These are phyloP conservation scores for Cranoglanis bouderius DNA, from an alignment of 2,113 vertebrate genomes.

Conservation along the genomic window DNA sequence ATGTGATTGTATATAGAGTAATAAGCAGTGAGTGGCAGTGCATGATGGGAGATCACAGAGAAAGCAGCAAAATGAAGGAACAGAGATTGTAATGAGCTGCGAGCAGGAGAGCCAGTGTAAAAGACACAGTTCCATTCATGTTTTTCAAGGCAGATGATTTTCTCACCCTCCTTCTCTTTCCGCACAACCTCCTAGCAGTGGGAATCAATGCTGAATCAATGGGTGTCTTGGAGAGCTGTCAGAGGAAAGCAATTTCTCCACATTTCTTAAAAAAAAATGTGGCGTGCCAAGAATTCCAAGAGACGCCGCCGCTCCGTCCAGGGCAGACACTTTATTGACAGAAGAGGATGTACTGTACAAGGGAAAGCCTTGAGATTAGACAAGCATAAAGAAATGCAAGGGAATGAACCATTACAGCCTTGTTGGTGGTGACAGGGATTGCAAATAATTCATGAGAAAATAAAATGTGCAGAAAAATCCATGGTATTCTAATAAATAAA, in stretches of 20 bases:
- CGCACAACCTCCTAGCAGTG: conserved; percentile 36
- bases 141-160: conserved; percentile 44
- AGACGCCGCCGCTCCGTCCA: conserved; percentile 4
- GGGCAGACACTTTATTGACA: conserved; percentile 60
- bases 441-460: conserved; percentile 9
- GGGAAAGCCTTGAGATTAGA: conserved; percentile 57
- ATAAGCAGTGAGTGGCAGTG: conserved; percentile 32
- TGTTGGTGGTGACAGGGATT: conserved; percentile 41
- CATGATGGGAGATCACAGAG: conserved; percentile 34
- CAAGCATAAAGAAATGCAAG: conserved; percentile 23
- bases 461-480: neutral
- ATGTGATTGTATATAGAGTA: conserved; percentile 8
- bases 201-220: conserved; percentile 66
- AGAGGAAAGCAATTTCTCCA: conserved; percentile 65
- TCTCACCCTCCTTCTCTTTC: conserved; percentile 34
- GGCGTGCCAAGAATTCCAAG: conserved; percentile 59
- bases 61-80: conserved; percentile 28
- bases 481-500: neutral
- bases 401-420: conserved; percentile 32
- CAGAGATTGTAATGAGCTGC: conserved; percentile 36
- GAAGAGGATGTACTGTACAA: conserved; percentile 64
- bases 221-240: conserved; percentile 58
- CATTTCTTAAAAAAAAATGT: conserved; percentile 42
- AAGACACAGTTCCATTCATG: conserved; percentile 41
- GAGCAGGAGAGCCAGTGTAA: conserved; percentile 19